These are phyloP conservation scores for Chaetodon auriga DNA, from an alignment of 2,113 vertebrate genomes.

Conservation along the genomic window DNA sequence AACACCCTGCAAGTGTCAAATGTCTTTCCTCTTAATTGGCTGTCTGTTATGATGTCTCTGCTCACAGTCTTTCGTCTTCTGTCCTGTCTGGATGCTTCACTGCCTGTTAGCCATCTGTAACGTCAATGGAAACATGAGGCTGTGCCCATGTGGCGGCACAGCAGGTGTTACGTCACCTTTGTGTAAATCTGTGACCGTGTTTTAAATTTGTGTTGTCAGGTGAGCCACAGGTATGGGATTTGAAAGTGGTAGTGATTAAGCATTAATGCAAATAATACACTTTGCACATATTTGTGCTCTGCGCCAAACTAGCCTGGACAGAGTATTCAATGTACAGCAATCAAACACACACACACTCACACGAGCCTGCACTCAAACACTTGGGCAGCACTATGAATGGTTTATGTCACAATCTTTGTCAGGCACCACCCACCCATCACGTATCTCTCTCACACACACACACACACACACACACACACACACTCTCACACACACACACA, in stretches of 20 bases:
- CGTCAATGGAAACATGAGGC: neutral
- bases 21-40: slow-evolving; percentile 16
- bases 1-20: slow-evolving; percentile 24
- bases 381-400: slow-evolving; percentile 85
- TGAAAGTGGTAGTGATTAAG: neutral
- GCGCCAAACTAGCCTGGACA: slow-evolving; percentile 35
- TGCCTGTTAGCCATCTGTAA: slow-evolving; percentile 3
- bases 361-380: slow-evolving; percentile 33
- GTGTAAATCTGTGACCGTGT: neutral
- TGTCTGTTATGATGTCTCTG: neutral
- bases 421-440: slow-evolving; percentile 56
- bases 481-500: slow-evolving; percentile 36
- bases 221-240: neutral
- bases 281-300: neutral
- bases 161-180: neutral
- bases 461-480: slow-evolving; percentile 32
- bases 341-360: slow-evolving; percentile 20
- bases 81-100: neutral
- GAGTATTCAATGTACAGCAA: slow-evolving; percentile 46
- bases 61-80: neutral
- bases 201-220: neutral
- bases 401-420: slow-evolving; percentile 86
- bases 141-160: neutral
- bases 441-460: slow-evolving; percentile 33
- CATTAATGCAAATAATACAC: neutral